Percentiles rank a stretch among this genome's conserved stretches.
Conservation (phyloP, 64 coral and sea anemone genomes). For the Porites australiensis region DNA sequence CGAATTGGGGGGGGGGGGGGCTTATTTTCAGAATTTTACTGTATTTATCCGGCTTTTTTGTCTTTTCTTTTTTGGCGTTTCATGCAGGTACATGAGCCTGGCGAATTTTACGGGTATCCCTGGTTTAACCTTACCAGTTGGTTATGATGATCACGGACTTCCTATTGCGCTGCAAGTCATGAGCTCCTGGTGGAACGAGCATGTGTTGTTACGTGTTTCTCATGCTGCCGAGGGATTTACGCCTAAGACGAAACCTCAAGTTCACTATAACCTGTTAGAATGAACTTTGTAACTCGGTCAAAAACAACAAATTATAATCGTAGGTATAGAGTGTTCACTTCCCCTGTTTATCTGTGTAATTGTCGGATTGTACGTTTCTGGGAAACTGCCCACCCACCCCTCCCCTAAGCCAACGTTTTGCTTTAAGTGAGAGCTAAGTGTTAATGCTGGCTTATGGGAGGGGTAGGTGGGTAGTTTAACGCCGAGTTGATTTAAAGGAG, state of each 20-base stretch:
- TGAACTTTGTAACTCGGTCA: neutral
- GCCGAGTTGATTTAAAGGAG: no score
- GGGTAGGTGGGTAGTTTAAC: no score
- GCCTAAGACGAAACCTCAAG: constrained; percentile 61
- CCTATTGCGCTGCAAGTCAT: constrained; percentile 94
- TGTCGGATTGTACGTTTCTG: no score
- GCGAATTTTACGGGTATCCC: constrained; percentile 92
- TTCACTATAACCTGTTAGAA: constrained; percentile 73
- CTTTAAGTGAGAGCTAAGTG: no score
- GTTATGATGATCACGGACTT: constrained; percentile 85
- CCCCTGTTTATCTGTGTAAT: no score
- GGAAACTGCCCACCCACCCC: no score
- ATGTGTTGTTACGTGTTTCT: constrained; percentile 90
- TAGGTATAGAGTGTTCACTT: neutral
- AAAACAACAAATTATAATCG: neutral
- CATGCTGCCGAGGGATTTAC: constrained; percentile 76
- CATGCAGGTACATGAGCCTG: constrained; percentile 72
- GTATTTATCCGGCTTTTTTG: no score
- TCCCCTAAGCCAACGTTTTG: no score
- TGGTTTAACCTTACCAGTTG: constrained; percentile 87
- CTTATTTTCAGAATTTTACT: no score
- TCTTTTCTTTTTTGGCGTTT: neutral
- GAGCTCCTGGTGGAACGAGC: constrained; percentile 97
- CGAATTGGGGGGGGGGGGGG: no score
- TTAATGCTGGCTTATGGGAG: no score